These are phyloP conservation scores for Sander vitreus DNA, from an alignment of 2,113 vertebrate genomes.

Conservation along the genomic window DNA sequence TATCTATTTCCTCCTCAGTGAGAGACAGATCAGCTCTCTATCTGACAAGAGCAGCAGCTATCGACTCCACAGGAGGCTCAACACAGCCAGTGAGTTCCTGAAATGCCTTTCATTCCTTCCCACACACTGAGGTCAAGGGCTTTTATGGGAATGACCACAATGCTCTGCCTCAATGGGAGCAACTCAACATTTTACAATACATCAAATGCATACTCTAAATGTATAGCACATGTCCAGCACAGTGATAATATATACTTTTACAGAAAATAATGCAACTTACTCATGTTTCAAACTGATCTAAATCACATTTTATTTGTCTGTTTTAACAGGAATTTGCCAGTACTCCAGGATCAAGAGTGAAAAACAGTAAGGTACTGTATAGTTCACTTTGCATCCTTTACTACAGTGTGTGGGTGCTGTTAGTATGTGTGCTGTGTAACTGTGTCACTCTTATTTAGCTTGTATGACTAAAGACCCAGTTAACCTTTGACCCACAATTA, in stretches of 20 bases:
- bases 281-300: constrained; percentile 24
- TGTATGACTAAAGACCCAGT: constrained; percentile 5
- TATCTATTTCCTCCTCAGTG: constrained; percentile 76
- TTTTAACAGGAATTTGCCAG: constrained; percentile 68
- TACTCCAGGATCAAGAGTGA: constrained; percentile 62
- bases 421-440: constrained; percentile 55
- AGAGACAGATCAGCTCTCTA: constrained; percentile 86
- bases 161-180: constrained; percentile 32
- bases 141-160: constrained; percentile 31
- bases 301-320: constrained; percentile 4
- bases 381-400: not conserved
- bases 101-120: constrained; percentile 59
- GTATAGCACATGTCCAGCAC: not conserved
- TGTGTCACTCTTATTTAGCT: constrained; percentile 14
- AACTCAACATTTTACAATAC: constrained; percentile 19
- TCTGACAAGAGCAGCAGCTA: constrained; percentile 84
- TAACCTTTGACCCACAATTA: constrained; percentile 13
- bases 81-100: constrained; percentile 83
- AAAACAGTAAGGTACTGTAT: constrained; percentile 84
- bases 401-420: constrained; percentile 29
- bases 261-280: not conserved
- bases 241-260: not conserved
- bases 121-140: constrained; percentile 58
- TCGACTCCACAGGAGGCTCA: constrained; percentile 70
- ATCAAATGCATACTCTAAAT: constrained; percentile 10